Conservation (phyloP, 2,113 vertebrate species). For the Todiramphus chloris region DNA sequence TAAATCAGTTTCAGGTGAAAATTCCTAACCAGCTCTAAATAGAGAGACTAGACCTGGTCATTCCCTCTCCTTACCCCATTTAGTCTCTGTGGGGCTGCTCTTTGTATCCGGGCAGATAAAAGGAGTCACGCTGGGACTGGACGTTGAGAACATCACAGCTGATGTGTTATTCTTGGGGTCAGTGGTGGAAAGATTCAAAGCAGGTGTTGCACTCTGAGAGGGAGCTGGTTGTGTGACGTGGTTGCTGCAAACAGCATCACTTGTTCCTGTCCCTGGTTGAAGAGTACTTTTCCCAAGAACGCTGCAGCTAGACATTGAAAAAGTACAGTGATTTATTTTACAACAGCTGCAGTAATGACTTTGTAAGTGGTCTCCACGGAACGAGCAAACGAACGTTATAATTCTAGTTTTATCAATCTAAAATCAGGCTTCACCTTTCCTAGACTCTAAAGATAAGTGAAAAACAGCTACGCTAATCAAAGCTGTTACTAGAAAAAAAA, state of each 20-base stretch:
- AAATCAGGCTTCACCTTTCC: background rate
- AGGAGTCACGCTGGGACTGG: background rate
- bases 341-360: background rate
- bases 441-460: background rate
- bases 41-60: background rate
- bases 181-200: background rate
- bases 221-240: background rate
- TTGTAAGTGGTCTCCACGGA: background rate
- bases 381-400: background rate
- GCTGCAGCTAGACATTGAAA: background rate
- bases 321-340: background rate
- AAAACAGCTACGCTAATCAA: background rate
- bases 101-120: background rate
- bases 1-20: background rate
- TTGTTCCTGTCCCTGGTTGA: background rate
- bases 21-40: background rate
- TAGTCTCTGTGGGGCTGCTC: background rate
- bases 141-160: rapidly evolving
- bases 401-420: background rate
- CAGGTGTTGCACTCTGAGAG: background rate
- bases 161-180: background rate
- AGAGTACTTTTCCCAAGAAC: background rate
- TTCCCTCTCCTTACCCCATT: constrained; percentile 46
- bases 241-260: background rate
- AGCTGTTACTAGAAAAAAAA: background rate